These are phyloP conservation scores for Phenganax stokvisi DNA, from an alignment of 92 coral and sea anemone species.

Conservation along the genomic window DNA sequence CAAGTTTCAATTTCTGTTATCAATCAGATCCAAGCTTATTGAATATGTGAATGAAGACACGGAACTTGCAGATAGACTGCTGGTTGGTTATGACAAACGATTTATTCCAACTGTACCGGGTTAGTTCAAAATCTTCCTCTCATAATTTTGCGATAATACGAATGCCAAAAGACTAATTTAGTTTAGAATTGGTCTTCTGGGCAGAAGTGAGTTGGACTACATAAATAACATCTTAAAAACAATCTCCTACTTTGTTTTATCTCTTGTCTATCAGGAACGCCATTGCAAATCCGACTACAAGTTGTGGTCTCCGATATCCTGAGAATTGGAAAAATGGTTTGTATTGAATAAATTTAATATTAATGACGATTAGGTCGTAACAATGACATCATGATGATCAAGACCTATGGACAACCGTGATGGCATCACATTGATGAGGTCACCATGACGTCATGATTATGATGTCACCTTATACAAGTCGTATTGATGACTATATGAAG, in stretches of 20 bases:
- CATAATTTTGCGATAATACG: no score
- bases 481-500: no score
- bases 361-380: neutral
- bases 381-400: neutral
- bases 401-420: neutral
- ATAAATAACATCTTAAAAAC: no score
- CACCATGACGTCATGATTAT: no score
- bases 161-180: no score
- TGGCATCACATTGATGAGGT: neutral
- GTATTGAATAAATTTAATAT: neutral
- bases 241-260: neutral
- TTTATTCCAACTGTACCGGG: slow-evolving; percentile 70
- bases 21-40: neutral
- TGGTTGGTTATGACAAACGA: slow-evolving; percentile 57
- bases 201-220: no score
- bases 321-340: slow-evolving; percentile 12
- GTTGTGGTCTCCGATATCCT: slow-evolving; percentile 8
- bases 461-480: no score
- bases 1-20: no score
- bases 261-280: neutral
- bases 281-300: neutral
- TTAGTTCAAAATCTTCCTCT: slow-evolving; percentile 1
- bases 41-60: neutral
- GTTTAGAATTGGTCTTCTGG: no score
- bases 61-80: slow-evolving; percentile 12